A percentile compares a stretch with the other conserved stretches of the same genome.
These are phyloP conservation scores for Recurvirostra avosetta DNA, from an alignment of 2,113 vertebrate species.

Conservation along the genomic window DNA sequence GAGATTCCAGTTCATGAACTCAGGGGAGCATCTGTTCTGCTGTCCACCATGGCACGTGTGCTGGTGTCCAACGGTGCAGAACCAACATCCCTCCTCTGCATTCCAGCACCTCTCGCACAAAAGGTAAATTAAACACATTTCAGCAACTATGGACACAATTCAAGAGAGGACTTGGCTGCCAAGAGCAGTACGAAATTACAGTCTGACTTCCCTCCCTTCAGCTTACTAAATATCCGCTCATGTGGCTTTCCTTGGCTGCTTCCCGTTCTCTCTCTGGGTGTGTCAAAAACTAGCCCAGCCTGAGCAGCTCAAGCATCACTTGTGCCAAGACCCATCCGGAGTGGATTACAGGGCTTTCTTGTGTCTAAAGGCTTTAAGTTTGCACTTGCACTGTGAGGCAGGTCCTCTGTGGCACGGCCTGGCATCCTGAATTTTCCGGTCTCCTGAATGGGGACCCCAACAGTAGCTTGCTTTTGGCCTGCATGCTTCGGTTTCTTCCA, in stretches of 20 bases:
- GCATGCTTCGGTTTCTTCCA: not conserved
- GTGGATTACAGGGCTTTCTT: not conserved
- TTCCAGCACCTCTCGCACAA: not conserved
- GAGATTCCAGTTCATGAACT: not conserved
- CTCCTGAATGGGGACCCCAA: not conserved
- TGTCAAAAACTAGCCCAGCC: not conserved
- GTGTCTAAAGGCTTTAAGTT: not conserved
- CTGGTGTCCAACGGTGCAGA: not conserved
- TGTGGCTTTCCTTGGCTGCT: constrained; percentile 39
- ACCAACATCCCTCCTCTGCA: not conserved
- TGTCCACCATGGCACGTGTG: accelerated
- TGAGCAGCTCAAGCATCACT: not conserved
- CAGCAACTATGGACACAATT: not conserved
- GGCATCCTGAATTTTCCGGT: not conserved
- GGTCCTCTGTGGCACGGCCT: not conserved
- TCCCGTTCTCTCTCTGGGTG: not conserved
- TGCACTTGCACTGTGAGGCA: not conserved
- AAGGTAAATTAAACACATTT: not conserved
- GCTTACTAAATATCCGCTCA: not conserved
- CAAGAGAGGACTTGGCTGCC: not conserved
- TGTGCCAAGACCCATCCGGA: constrained; percentile 6
- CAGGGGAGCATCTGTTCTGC: not conserved
- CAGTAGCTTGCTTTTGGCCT: not conserved
- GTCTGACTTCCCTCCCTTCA: not conserved
- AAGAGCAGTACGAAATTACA: not conserved